Conservation (phyloP, 92 coral and sea anemone genomes). For the Hydrozoanthus gracilis region DNA sequence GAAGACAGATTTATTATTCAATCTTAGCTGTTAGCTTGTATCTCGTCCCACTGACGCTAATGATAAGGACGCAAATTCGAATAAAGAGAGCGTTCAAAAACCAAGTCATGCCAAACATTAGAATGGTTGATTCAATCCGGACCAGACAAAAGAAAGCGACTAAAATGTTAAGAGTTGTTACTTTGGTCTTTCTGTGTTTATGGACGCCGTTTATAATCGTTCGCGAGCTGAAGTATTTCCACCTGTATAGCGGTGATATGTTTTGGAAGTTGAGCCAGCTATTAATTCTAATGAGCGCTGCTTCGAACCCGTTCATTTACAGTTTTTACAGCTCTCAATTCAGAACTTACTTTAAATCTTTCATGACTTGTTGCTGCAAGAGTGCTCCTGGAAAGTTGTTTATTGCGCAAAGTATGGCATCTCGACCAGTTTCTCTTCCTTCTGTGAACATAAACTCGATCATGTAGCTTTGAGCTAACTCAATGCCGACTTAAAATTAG, state of each 20-base stretch:
- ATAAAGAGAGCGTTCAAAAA: slow-evolving; percentile 67
- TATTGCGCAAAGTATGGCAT: not conserved
- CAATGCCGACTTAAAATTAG: too few species aligned
- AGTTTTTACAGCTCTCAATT: slow-evolving; percentile 79
- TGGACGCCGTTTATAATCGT: slow-evolving; percentile 78
- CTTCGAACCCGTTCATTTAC: slow-evolving; percentile 84
- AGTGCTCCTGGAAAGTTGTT: not conserved
- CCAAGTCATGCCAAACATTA: slow-evolving; percentile 73
- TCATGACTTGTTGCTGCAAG: slow-evolving; percentile 68
- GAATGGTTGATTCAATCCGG: slow-evolving; percentile 54
- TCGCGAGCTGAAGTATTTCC: slow-evolving; percentile 74
- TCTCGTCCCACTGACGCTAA: slow-evolving; percentile 65
- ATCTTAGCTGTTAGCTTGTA: slow-evolving; percentile 60
- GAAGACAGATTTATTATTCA: slow-evolving; percentile 78
- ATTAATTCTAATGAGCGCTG: slow-evolving; percentile 67
- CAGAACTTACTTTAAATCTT: slow-evolving; percentile 65
- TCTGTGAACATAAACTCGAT: slow-evolving; percentile 22
- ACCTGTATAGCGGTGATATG: slow-evolving; percentile 61
- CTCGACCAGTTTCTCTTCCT: not conserved
- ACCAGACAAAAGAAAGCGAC: slow-evolving; percentile 75
- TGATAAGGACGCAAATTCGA: slow-evolving; percentile 70
- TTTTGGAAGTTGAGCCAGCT: slow-evolving; percentile 79
- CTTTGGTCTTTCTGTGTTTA: slow-evolving; percentile 54
- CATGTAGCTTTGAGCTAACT: not conserved
- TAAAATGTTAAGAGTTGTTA: slow-evolving; percentile 69